These are phyloP conservation scores for Bombycilla garrulus DNA, from an alignment of 2,113 vertebrate species.

Conservation along the genomic window DNA sequence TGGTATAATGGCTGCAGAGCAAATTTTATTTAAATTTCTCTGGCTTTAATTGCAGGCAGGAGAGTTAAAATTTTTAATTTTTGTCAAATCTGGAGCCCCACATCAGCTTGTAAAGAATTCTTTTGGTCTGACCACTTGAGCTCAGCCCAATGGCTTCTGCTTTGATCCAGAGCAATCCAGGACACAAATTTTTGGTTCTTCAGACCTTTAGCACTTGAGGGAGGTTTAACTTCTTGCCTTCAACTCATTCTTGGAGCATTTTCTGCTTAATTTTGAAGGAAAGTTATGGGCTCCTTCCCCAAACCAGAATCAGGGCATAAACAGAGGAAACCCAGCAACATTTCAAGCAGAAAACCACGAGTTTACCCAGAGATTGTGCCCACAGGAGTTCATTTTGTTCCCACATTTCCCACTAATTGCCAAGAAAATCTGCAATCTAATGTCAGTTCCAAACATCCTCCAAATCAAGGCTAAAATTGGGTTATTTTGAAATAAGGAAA, in stretches of 20 bases:
- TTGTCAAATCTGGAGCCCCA: neutral
- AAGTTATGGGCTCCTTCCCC: neutral
- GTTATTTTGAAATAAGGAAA: neutral
- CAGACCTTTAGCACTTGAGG: neutral
- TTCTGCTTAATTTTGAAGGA: neutral
- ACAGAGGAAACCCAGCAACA: neutral
- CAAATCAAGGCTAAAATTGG: neutral
- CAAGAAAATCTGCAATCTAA: neutral
- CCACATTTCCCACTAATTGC: neutral
- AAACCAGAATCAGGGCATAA: neutral
- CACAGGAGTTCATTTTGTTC: neutral
- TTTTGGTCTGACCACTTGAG: neutral
- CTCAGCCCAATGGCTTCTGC: neutral
- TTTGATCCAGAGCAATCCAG: neutral
- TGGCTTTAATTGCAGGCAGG: neutral
- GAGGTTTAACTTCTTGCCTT: neutral
- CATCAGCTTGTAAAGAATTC: neutral
- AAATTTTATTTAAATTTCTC: neutral
- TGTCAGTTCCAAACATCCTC: neutral
- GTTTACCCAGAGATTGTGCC: neutral
- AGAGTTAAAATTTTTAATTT: neutral
- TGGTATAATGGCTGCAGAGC: rapidly evolving
- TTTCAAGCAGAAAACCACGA: neutral
- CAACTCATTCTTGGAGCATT: neutral
- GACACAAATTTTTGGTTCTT: neutral